Base-by-base conservation (phyloP, 1,140 invertebrate genomes). In the Conus betulinus region DNA sequence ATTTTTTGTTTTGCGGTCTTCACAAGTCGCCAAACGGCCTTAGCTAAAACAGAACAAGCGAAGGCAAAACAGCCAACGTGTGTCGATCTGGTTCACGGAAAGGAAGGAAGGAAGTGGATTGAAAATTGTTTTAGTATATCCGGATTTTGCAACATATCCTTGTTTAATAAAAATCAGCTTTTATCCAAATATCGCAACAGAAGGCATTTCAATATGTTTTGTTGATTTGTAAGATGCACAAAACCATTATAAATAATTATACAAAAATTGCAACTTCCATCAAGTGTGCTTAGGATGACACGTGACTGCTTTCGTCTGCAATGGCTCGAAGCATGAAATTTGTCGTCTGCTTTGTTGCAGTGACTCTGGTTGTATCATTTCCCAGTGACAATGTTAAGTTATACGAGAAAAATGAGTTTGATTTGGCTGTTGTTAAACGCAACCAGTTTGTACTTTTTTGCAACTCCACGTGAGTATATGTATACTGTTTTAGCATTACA, bases 381-480 rank as follows among this genome's bases (percentile, higher is more conserved):
- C 39, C 86, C 55, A 88, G 86, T 7, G 88, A 90, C 67, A 91
- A 89, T 15, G 90, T 88, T 53, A 51, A 90, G 4, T 89, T 53
- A 53, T 91, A 92, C 51, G 97, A 96, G 23, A 97, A 97, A 90
- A 96, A 97, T 0, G 97, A 95, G 17, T 98, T 98, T 93, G 95
- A 97, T 84, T 96, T 96, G 60, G 96, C 96, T 89, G 95, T 98
- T 3, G 94, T 39, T 57, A 94, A 92, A 79, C 97, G 97, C 88
- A 96, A 96, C 90, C 97, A 97, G 94, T 98, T 98, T 95, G 96
- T 98, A 17, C 98, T 99, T 95, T 99, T 99, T 85, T 88, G 74
- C 84, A 82, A 82, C 23, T 83, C 88, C 11, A 85, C 83, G 88
- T 85, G 55, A 84, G 88, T 88, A 17, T 63, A 63, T 39, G 39